Percentiles rank a stretch among this genome's conserved stretches.
phyloP scores from a whole-genome alignment of 1,140 invertebrate genomes.

The Drosophila bocki region DNA sequence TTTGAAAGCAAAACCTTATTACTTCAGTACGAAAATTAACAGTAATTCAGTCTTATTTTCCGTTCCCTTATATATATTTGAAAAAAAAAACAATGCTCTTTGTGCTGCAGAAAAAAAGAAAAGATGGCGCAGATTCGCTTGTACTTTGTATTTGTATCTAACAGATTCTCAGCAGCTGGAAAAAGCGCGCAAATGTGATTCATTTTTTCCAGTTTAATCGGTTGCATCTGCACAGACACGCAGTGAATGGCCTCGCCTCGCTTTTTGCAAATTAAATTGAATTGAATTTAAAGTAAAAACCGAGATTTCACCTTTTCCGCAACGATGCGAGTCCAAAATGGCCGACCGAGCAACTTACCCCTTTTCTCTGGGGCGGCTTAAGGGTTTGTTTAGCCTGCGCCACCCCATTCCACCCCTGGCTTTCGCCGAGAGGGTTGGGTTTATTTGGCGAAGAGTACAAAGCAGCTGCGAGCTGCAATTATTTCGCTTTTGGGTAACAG shows the following conservation, averaged over 20 bases:
- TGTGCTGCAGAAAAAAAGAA: not conserved
- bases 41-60: too few species aligned
- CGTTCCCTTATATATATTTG: not conserved
- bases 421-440: slow-evolving; percentile 50
- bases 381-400: slow-evolving; percentile 55
- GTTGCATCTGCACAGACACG: slow-evolving; percentile 33
- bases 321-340: slow-evolving; percentile 69
- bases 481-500: slow-evolving; percentile 28
- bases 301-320: slow-evolving; percentile 26
- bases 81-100: not conserved
- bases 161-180: slow-evolving; percentile 44
- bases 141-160: slow-evolving; percentile 15
- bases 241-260: not conserved
- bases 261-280: slow-evolving; percentile 31
- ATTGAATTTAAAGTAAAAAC: slow-evolving; percentile 28
- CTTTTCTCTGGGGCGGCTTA: slow-evolving; percentile 48
- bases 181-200: slow-evolving; percentile 26
- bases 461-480: slow-evolving; percentile 51
- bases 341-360: slow-evolving; percentile 67
- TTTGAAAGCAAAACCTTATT: not conserved
- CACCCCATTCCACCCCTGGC: slow-evolving; percentile 37
- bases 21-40: too few species aligned
- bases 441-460: slow-evolving; percentile 24
- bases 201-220: slow-evolving; percentile 28
- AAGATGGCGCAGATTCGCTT: not conserved